A percentile compares a stretch with the other conserved stretches of the same genome.
phyloP scores from a whole-genome alignment of 2,113 vertebrate species.

The Nothoprocta pentlandii region DNA sequence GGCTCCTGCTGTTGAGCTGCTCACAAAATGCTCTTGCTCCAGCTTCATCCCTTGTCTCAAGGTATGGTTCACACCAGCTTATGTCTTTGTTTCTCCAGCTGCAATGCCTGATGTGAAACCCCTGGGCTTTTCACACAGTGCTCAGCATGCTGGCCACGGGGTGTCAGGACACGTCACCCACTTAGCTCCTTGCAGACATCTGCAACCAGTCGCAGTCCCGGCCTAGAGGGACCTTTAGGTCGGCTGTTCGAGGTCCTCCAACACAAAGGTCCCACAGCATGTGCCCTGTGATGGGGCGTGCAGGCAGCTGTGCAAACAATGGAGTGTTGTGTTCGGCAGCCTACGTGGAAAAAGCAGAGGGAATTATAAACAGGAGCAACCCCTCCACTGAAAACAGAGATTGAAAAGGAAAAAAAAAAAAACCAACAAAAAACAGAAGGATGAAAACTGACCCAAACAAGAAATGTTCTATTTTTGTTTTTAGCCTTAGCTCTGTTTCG shows the following conservation, averaged over 20 bases:
- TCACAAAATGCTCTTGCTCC: background rate
- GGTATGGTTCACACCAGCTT: too few species aligned
- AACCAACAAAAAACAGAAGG: too few species aligned
- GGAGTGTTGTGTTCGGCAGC: background rate
- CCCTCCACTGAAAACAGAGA: background rate
- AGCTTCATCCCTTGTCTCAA: background rate
- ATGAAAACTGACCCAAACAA: conserved; percentile 1
- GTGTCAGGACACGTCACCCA: too few species aligned
- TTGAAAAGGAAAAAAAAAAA: background rate
- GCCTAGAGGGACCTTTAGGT: background rate
- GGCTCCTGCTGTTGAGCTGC: background rate
- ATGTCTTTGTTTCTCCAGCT: too few species aligned
- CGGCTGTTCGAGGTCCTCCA: background rate
- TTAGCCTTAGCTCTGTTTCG: conserved; percentile 36
- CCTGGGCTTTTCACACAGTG: too few species aligned
- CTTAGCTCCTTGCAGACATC: too few species aligned
- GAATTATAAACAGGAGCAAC: conserved; percentile 12
- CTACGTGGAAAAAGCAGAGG: conserved; percentile 5
- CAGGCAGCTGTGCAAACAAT: conserved; percentile 48
- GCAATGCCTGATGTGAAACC: too few species aligned
- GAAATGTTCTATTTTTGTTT: conserved; percentile 42
- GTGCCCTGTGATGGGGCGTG: background rate
- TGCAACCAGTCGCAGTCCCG: too few species aligned
- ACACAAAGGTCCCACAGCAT: background rate
- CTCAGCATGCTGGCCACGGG: too few species aligned